Conservation (phyloP, 2,888 invertebrate species). For the Nephrotoma guestfalica region DNA sequence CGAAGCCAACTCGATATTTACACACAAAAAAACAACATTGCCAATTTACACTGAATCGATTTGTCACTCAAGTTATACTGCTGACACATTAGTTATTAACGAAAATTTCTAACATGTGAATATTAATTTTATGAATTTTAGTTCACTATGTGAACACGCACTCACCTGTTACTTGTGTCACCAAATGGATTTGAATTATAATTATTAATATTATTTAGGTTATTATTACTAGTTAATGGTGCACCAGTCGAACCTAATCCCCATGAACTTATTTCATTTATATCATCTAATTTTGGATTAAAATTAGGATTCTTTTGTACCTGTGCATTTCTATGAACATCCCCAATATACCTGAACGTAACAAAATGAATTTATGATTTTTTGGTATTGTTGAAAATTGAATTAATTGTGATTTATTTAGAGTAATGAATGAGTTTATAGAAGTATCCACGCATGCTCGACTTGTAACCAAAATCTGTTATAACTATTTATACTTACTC, state of each 20-base stretch:
- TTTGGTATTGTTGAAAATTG: not conserved
- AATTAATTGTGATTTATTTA: not conserved
- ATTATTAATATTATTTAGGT: not conserved
- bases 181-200: constrained; percentile 25
- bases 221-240: constrained; percentile 26
- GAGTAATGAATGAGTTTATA: not conserved
- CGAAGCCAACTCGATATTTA: too few species aligned
- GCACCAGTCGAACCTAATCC: constrained; percentile 38
- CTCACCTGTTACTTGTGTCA: constrained; percentile 23
- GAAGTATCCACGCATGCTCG: not conserved
- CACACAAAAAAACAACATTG: too few species aligned
- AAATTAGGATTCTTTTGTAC: constrained; percentile 32
- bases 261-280: constrained; percentile 47
- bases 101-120: not conserved
- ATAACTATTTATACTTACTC: constrained; percentile 35
- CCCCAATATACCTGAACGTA: constrained; percentile 37
- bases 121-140: not conserved
- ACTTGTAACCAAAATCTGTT: not conserved
- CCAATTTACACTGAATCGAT: too few species aligned
- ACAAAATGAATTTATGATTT: not conserved
- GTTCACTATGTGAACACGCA: not conserved
- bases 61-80: too few species aligned
- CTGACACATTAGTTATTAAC: too few species aligned
- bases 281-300: constrained; percentile 36
- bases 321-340: constrained; percentile 44